These are phyloP conservation scores for Epizoanthus illoricatus DNA, from an alignment of 92 coral and sea anemone species.

Conservation along the genomic window DNA sequence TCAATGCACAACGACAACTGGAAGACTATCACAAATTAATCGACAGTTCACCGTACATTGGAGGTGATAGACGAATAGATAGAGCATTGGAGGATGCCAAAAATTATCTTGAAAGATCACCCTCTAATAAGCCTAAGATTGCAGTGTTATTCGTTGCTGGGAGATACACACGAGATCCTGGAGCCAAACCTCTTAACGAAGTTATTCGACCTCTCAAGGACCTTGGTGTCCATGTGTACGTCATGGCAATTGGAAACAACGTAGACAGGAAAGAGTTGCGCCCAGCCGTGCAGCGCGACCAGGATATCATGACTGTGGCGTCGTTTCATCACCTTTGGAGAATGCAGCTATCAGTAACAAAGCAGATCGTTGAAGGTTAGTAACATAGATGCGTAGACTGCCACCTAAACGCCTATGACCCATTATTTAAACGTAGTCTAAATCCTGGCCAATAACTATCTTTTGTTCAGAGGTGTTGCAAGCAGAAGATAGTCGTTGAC, in stretches of 20 bases:
- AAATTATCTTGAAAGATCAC: constrained; percentile 51
- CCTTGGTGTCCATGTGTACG: constrained; percentile 44
- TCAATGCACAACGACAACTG: constrained; percentile 51
- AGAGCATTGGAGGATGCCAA: constrained; percentile 73
- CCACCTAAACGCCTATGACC: too few relatives aligned
- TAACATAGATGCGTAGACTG: not conserved
- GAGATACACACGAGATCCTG: constrained; percentile 40
- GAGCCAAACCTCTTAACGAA: constrained; percentile 43
- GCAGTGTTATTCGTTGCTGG: constrained; percentile 65
- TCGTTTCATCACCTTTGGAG: constrained; percentile 33
- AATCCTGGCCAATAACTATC: too few relatives aligned
- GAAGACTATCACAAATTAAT: constrained; percentile 60
- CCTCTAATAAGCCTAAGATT: constrained; percentile 50
- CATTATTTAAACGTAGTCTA: too few relatives aligned
- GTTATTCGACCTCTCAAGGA: constrained; percentile 46
- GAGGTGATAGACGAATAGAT: constrained; percentile 73
- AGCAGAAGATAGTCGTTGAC: too few relatives aligned
- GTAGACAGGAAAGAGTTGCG: constrained; percentile 35
- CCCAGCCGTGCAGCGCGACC: constrained; percentile 3
- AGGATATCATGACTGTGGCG: not conserved
- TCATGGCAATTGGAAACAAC: constrained; percentile 38
- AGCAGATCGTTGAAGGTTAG: constrained; percentile 17
- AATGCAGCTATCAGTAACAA: constrained; percentile 11
- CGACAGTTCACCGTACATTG: constrained; percentile 54
- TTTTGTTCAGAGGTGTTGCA: too few relatives aligned